Conservation (phyloP, 2,113 vertebrate species). For the Pedetes capensis region DNA sequence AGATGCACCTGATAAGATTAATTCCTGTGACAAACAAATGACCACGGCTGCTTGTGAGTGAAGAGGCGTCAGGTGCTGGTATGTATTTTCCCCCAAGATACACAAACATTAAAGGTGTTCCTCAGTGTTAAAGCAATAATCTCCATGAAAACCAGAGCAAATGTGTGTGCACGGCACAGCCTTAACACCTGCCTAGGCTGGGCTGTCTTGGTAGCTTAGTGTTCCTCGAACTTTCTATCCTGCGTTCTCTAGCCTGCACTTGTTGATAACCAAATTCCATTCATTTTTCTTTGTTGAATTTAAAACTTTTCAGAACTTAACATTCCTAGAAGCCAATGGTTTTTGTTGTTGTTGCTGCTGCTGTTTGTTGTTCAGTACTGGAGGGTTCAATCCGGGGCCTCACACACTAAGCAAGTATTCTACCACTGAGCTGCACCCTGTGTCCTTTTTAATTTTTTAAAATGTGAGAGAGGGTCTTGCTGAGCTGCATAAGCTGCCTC, state of each 20-base stretch:
- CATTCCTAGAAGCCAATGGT: no score
- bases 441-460: no score
- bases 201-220: no score
- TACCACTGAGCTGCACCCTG: no score
- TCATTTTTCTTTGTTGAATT: not conserved
- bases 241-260: not conserved
- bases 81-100: not conserved
- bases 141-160: not conserved
- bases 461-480: no score
- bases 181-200: not conserved
- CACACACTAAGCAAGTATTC: no score
- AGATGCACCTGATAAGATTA: not conserved
- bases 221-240: conserved; percentile 33
- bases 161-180: not conserved
- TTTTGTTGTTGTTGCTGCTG: no score
- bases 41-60: not conserved
- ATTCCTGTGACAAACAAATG: not conserved
- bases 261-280: not conserved
- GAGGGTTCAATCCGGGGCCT: no score
- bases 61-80: not conserved
- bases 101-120: not conserved
- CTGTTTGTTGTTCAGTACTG: no score
- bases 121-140: not conserved
- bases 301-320: conserved; percentile 2
- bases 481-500: no score